Conservation (phyloP, 2,113 vertebrate genomes). For the Nerophis lumbriciformis region DNA sequence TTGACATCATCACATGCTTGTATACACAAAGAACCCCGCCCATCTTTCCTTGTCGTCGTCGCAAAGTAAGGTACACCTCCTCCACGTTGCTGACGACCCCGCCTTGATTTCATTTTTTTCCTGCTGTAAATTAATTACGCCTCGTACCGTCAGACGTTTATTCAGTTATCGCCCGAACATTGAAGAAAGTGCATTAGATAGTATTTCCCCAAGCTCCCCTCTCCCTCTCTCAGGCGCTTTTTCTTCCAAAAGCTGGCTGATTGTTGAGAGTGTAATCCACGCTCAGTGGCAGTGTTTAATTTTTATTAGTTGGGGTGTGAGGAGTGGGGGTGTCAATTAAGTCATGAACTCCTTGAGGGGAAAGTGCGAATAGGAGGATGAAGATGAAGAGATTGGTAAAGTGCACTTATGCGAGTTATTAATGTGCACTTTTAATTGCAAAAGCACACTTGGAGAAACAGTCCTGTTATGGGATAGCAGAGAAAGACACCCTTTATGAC, state of each 20-base stretch:
- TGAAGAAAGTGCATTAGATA: conserved; percentile 57
- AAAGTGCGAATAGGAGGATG: conserved; percentile 8
- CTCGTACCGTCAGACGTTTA: conserved; percentile 35
- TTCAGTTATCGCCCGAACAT: conserved; percentile 52
- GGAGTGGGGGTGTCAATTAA: conserved; percentile 31
- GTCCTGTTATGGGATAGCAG: conserved; percentile 13
- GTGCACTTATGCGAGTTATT: conserved; percentile 11
- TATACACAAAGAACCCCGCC: not conserved
- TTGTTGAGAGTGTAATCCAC: conserved; percentile 38
- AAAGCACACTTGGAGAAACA: conserved; percentile 8
- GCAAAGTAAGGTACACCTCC: conserved; percentile 17
- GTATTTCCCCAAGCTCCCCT: conserved; percentile 27
- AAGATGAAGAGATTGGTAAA: conserved; percentile 7
- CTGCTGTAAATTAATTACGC: conserved; percentile 55
- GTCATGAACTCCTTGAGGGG: conserved; percentile 12
- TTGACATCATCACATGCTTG: conserved; percentile 4
- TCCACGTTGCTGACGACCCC: conserved; percentile 12
- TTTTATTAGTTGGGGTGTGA: conserved; percentile 17
- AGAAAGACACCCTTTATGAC: not conserved
- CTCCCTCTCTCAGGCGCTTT: conserved; percentile 20
- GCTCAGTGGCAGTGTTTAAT: conserved; percentile 20
- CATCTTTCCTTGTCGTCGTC: conserved; percentile 9
- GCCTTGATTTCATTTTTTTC: conserved; percentile 57
- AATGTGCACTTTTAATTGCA: conserved; percentile 46
- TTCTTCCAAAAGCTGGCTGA: conserved; percentile 20